Evolutionary conservation across 2,113 vertebrate species (phyloP), one percentile per base, ranked within the genome.

Genomic region (Brienomyrus brachyistius): DNA sequence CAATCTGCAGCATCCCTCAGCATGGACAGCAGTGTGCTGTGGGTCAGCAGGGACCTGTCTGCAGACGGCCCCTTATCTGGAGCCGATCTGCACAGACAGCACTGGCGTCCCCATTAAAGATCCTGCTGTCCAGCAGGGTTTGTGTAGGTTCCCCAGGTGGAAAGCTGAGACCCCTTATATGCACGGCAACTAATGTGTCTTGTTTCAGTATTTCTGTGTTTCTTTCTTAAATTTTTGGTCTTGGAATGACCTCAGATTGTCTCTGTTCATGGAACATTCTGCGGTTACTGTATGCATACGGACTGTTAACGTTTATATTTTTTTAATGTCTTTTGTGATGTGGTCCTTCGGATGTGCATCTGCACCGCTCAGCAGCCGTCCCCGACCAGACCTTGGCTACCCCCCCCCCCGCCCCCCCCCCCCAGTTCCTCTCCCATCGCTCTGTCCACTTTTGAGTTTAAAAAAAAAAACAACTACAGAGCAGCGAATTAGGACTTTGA

Each of bases 361-460:
- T 80, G 50, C 77, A 35, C 80, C 50, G 48, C 51, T 80, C 52
- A 84, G 52, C 40, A n/a, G 52, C 51, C 0, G 35, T 54, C 3
- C 51, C 74, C 11, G n/a, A 11, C 50, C 50, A 47, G 59, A 82
- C 23, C 70, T 19, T 9, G 77, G 62, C 59, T 23, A 19, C 9
- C 85, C 85, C 15, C 21, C 45, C 31, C 0, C 66, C 40, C 31
- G n/a, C n/a, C 10, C 43, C 5, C 43, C 2, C 2, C 80, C 8
- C 62, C 77, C 77, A 40, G 35, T 62, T 62, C 56, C 56, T n/a
- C 23, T 45, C 77, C 50, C 84, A 51, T 52, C 21, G 11, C 88
- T 48, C 70, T 87, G 56, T 77, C n/a, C 50, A 88, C 45, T 47
- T 87, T 59, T 54, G 70, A 82, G 70, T 52, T 89, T n/a, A 21